These are phyloP conservation scores for Bambusicola thoracicus DNA, from an alignment of 2,113 vertebrate species.

Conservation along the genomic window DNA sequence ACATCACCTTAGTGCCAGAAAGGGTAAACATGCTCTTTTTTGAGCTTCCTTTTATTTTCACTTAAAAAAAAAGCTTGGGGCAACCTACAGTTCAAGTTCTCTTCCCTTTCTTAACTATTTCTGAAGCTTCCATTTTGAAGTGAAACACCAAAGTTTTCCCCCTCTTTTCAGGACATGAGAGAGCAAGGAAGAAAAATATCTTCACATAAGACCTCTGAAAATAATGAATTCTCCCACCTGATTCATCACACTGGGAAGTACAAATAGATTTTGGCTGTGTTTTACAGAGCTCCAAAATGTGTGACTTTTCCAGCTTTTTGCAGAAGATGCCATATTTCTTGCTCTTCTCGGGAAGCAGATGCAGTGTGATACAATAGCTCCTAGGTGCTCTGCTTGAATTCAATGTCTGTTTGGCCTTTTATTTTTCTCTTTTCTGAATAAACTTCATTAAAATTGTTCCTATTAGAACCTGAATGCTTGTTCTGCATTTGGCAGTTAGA, in stretches of 20 bases:
- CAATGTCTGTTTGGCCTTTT: background rate
- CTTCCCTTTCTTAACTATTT: background rate
- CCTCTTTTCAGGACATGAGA: background rate
- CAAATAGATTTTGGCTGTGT: background rate
- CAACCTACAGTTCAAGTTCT: background rate
- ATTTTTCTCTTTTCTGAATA: background rate
- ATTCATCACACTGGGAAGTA: background rate
- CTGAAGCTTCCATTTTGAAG: conserved; percentile 3
- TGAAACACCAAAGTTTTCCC: background rate
- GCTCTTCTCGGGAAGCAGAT: background rate
- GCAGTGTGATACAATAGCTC: background rate
- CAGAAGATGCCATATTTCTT: background rate
- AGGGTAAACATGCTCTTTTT: background rate
- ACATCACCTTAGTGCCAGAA: background rate
- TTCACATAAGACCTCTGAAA: background rate
- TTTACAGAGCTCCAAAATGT: background rate
- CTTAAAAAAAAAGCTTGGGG: background rate
- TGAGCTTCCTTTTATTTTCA: background rate
- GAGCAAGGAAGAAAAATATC: background rate
- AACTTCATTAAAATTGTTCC: background rate
- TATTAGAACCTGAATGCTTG: background rate
- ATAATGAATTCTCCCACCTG: background rate
- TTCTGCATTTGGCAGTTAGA: background rate
- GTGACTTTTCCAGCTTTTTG: background rate
- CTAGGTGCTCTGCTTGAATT: background rate